Evolutionary conservation across 2,797 vertebrate species (phyloP), one percentile per base, ranked within the genome.

Genomic region (Manis pentadactyla): DNA sequence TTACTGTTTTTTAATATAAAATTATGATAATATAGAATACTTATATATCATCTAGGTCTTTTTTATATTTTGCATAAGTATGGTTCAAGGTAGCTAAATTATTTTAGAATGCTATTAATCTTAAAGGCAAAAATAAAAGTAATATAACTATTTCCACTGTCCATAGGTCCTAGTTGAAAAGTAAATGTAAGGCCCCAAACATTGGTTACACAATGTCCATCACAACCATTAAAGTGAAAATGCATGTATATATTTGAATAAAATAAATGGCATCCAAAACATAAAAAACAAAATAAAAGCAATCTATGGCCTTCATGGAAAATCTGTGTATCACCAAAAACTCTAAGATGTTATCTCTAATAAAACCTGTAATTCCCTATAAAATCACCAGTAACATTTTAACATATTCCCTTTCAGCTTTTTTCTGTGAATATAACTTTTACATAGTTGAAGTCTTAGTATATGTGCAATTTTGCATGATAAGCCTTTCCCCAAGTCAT

Each of bases 401-500:
- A 91, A 84, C 53, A 21, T 39, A 53, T 68, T 93, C 94, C 29
- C 27, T 92, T 89, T 25, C 75, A 61, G 61, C 29, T 82, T 91
- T 68, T 89, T 86, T 46, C 89, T 42, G 29, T n/a, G 78, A 17
- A 15, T 31, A 7, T 71, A 34, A 93, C 85, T 97, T 82, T 42
- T 49, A 88, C 77, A 61, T 13, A 59, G 31, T n/a, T 39, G 34
- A 86, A 83, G 66, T 89, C 68, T 96, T 94, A 29, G 25, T 63
- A 51, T 37, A 71, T 34, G 37, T 31, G 77, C 23, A 59, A 42
- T 71, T 96, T 96, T 95, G 68, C 68, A 87, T 34, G 73, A 42
- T 69, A 94, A 91, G 64, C 86, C 88, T 91, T 96, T 96, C 86
- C 37, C 75, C 31, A 68, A 96, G 82, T 97, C 71, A 91, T 96